Conservation (phyloP, 2,888 invertebrate genomes). For the Patella depressa region DNA sequence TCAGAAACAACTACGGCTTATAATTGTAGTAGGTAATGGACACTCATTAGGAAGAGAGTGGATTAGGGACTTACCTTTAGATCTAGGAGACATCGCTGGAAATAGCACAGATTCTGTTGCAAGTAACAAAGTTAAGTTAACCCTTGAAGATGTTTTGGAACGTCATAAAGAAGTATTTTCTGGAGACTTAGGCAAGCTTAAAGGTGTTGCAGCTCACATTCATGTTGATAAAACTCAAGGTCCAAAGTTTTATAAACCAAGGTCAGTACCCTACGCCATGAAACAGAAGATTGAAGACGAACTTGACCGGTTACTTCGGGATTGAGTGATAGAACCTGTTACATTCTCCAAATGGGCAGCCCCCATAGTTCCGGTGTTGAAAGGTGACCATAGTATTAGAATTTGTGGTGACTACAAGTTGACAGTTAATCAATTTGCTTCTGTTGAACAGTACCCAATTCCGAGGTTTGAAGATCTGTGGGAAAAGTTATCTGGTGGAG, state of each 20-base stretch:
- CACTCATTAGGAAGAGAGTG: not conserved
- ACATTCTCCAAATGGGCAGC: not conserved
- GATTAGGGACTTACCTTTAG: not conserved
- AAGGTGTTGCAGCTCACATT: not conserved
- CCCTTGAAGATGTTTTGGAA: not conserved
- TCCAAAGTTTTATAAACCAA: not conserved
- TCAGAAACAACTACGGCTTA: not conserved
- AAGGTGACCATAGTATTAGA: not conserved
- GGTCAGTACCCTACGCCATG: not conserved
- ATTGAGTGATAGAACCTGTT: not conserved
- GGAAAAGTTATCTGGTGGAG: constrained; percentile 6
- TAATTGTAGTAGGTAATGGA: not conserved
- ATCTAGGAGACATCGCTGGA: not conserved
- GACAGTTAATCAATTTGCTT: not conserved
- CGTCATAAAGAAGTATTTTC: not conserved
- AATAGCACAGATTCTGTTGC: not conserved
- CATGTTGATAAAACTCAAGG: not conserved
- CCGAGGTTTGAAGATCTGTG: constrained; percentile 11
- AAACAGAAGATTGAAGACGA: constrained; percentile 9
- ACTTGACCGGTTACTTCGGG: not conserved
- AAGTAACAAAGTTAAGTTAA: too few species aligned
- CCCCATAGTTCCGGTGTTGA: not conserved
- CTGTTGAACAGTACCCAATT: constrained; percentile 6
- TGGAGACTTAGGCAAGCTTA: not conserved
- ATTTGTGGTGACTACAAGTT: constrained; percentile 1